Conservation (phyloP, 2,888 invertebrate genomes). For the Andrena hattorfiana region DNA sequence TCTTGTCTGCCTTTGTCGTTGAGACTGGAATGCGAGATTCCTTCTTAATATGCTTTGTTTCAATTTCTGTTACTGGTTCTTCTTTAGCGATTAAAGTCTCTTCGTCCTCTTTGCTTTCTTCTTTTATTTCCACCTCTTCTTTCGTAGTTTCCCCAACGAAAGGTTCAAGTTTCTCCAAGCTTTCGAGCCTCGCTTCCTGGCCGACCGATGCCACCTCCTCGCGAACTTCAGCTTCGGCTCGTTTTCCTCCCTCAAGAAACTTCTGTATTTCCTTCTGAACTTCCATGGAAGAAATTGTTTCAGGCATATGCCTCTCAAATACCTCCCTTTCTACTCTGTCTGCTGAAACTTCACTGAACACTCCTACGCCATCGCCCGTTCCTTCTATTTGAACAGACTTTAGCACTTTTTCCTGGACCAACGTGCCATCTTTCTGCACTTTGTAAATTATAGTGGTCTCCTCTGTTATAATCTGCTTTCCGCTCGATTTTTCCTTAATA, state of each 20-base stretch:
- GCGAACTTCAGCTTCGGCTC: background rate
- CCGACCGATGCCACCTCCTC: background rate
- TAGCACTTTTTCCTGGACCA: conserved; percentile 57
- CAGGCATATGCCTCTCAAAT: conserved; percentile 25
- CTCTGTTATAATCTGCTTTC: conserved; percentile 58
- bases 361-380: conserved; percentile 2
- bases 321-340: conserved; percentile 33
- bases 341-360: conserved; percentile 39
- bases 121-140: background rate
- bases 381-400: conserved; percentile 64
- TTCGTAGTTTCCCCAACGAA: background rate
- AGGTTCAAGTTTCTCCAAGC: background rate
- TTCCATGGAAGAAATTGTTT: conserved; percentile 21
- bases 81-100: background rate
- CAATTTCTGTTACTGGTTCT: conserved; percentile 10
- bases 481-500: conserved; percentile 17
- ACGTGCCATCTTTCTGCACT: conserved; percentile 61
- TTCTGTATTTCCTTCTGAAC: conserved; percentile 44
- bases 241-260: conserved; percentile 43
- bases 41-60: conserved; percentile 61
- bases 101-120: conserved; percentile 1
- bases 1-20: conserved; percentile 75
- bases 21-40: conserved; percentile 80
- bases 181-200: background rate
- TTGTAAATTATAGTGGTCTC: conserved; percentile 68